Base-by-base conservation (phyloP, 2,113 vertebrate species). In the Rhinogobius similis region DNA sequence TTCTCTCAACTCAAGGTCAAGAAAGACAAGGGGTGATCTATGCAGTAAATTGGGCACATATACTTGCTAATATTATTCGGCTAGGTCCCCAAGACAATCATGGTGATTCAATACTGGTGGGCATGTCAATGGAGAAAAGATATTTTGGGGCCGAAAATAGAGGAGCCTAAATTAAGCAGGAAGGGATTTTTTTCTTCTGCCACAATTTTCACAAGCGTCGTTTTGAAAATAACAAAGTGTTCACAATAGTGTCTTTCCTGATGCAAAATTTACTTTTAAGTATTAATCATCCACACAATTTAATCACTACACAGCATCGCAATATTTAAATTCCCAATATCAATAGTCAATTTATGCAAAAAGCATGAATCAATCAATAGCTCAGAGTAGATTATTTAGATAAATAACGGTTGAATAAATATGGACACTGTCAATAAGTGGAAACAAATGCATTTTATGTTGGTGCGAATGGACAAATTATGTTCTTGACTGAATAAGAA, bases 191-290 rank as follows among this genome's bases (percentile, higher is more conserved):
- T 41, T 12, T 21, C 24, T 52, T 23, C 81, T 73, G 62, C 50
- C 50, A 68, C 66, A 1, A 78, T 77, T 75, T 76, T 65, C 53
- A 63, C 53, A 26, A 56, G 41, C 55, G 65, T 69, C 62, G 63
- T 39, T 75, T 63, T 81, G 48, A 84, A 73, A 85, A 76, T 53
- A 10, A 29, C 75, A 70, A 79, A 62, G 82, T 75, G 80, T 75
- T 78, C 61, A 72, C 64, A 82, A 65, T 38, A n/a, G n/a, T 21
- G 79, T 27, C 32, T 10, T 38, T 20, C 32, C 13, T 32, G 56
- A 75, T 62, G 10, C 27, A 75, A 29, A 29, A 63, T 76, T 52
- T 62, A 76, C n/a, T 9, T 29, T 23, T 48, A 44, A 69, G 64
- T 48, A 50, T 21, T 68, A 76, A 79, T 76, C 27, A 72, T 26